phyloP scores from a whole-genome alignment of 1,140 invertebrate species.

The Atta texana region DNA sequence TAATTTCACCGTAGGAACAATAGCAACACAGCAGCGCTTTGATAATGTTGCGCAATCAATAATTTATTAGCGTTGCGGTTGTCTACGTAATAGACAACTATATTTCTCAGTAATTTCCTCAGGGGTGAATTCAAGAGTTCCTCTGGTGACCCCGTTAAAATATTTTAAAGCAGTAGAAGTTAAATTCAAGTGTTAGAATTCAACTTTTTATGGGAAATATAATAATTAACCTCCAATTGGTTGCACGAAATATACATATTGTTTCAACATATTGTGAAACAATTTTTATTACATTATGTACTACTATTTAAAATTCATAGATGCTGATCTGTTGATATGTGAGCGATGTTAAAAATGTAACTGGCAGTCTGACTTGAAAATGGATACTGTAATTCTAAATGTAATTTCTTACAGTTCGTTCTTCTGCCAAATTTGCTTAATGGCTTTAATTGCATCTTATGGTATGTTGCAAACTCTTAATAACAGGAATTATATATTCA shows the following conservation, averaged over 20 bases:
- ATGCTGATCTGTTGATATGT: background rate
- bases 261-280: background rate
- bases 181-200: conserved; percentile 31
- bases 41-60: conserved; percentile 51
- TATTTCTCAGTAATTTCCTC: conserved; percentile 13
- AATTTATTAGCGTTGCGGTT: conserved; percentile 53
- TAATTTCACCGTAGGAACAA: conserved; percentile 30
- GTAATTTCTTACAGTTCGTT: conserved; percentile 13
- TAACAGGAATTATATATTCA: conserved; percentile 38
- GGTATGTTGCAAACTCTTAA: background rate
- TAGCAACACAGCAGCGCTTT: background rate
- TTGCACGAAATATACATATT: background rate
- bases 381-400: conserved; percentile 13
- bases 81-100: conserved; percentile 34
- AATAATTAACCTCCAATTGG: conserved; percentile 14
- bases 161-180: conserved; percentile 26
- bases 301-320: conserved; percentile 30
- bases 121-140: conserved; percentile 3
- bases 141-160: conserved; percentile 16
- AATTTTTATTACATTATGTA: background rate
- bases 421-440: conserved; percentile 22
- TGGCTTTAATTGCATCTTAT: conserved; percentile 5
- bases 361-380: background rate
- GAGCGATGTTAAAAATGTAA: background rate
- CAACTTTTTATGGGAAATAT: conserved; percentile 7